Base-by-base conservation (phyloP, 35 echinoderm and acorn worm species). In the Ophiothrix spiculata region DNA sequence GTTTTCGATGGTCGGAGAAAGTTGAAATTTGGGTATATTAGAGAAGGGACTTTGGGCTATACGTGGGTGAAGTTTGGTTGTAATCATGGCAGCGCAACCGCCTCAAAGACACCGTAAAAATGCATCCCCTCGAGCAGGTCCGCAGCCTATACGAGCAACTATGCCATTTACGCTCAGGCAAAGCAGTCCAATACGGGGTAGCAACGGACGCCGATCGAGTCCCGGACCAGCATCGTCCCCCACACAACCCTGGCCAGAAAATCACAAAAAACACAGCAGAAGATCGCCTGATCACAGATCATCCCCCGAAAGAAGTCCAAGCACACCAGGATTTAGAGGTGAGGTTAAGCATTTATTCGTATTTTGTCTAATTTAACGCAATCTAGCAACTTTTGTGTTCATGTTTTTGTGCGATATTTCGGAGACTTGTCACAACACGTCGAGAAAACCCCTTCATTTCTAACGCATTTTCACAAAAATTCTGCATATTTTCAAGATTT, bases 301-400 rank as follows among this genome's bases (percentile, higher is more conserved):
- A 31, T 97, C 95, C 73, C 95, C 95, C n/a, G 95, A 97, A 86
- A 89, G 95, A 84, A 93, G 95, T 80, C 95, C 95, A 23, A 97
- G 90, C 78, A 93, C 95, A 49, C 95, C 95, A 64, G 88, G 91
- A 32, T 97, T 97, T 64, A 97, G 84, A 88, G 93, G 93, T 96
- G 76, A 83, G 80, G 63, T 2, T 49, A 6, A 10, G 6, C 19
- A 49, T 49, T 49, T 49, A 49, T 19, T 49, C 42, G 42, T 6
- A 49, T 49, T 10, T 49, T 49, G 6, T 49, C 42, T 49, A 49
- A 10, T 10, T 10, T 10, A 49, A 49, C 6, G 42, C 42, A 19
- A 49, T 19, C 6, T 19, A 49, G 19, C 6, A 49, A 49, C 19
- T 6, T 49, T 49, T 49, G 6, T 49, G 42, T 49, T 49, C 42